Percentiles rank a stretch among this genome's conserved stretches.
These are phyloP conservation scores for Pegoplata infirma DNA, from an alignment of 2,888 invertebrate genomes.

Conservation along the genomic window DNA sequence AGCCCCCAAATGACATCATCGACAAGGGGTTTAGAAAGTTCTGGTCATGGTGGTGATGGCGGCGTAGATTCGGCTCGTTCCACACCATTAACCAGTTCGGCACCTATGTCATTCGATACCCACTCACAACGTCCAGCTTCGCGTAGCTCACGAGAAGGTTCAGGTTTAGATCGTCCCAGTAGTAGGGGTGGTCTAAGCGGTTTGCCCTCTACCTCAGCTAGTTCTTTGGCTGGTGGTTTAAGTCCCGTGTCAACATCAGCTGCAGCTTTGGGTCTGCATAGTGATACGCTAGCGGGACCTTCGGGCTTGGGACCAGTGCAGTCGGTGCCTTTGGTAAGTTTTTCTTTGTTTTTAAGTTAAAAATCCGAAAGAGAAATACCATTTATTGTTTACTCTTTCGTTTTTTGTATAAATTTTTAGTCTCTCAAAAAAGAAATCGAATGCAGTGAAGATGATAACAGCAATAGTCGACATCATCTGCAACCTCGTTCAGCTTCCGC, in stretches of 20 bases:
- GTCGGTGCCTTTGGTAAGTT: conserved; percentile 90
- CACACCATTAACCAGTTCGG: conserved; percentile 68
- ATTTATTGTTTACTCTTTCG: conserved; percentile 1
- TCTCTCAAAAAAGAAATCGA: conserved; percentile 94
- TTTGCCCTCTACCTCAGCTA: conserved; percentile 67
- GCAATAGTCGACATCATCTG: conserved; percentile 75
- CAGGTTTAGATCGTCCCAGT: conserved; percentile 67
- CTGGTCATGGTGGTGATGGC: conserved; percentile 60
- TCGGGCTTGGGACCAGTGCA: conserved; percentile 92
- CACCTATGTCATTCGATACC: conserved; percentile 59
- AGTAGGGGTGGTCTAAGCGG: conserved; percentile 66
- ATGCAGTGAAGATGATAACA: conserved; percentile 84
- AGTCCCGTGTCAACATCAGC: conserved; percentile 68
- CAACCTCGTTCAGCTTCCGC: conserved; percentile 81
- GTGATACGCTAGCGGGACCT: conserved; percentile 81
- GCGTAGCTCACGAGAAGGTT: conserved; percentile 69
- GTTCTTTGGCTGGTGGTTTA: conserved; percentile 69
- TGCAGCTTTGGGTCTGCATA: conserved; percentile 60
- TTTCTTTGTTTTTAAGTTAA: not conserved
- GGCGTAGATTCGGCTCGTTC: conserved; percentile 73
- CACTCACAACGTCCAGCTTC: conserved; percentile 70
- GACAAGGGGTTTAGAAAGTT: conserved; percentile 64
- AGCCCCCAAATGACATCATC: conserved; percentile 63
- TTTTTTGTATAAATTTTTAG: conserved; percentile 78
- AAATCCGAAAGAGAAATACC: not conserved